Conservation (phyloP, 1,140 invertebrate genomes). For the Drosophila ohnishii region DNA sequence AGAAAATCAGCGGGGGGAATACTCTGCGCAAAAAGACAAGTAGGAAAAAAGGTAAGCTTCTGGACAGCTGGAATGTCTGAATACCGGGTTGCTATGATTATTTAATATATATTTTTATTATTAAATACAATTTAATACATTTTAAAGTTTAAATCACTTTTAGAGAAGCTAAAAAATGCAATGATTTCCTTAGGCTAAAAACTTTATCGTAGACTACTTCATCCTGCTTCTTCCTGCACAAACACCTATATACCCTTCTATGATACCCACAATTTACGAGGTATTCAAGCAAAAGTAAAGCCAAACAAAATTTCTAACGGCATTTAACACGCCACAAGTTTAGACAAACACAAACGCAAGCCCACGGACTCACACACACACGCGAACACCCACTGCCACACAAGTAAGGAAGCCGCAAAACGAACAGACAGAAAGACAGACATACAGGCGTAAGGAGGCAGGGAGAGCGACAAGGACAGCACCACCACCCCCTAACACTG, state of each 20-base stretch:
- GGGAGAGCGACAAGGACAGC: constrained; percentile 4
- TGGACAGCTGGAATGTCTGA: not conserved
- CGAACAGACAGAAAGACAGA: constrained; percentile 9
- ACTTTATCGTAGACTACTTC: no score
- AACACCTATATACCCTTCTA: not conserved
- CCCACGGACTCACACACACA: constrained; percentile 9
- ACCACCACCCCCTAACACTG: constrained; percentile 7
- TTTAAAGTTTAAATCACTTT: not conserved
- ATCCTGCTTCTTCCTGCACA: not conserved
- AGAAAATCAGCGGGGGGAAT: constrained; percentile 47
- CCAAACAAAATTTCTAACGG: constrained; percentile 43
- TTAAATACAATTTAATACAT: accelerated
- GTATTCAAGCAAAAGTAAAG: constrained; percentile 31
- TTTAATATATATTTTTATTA: no score
- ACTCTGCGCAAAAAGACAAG: not conserved
- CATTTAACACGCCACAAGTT: constrained; percentile 56
- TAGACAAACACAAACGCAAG: constrained; percentile 34
- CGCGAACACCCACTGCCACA: constrained; percentile 11
- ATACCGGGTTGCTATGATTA: not conserved
- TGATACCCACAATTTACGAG: not conserved
- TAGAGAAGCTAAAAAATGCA: not conserved
- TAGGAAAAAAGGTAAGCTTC: not conserved
- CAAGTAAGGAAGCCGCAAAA: constrained; percentile 32
- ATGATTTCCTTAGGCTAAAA: no score
- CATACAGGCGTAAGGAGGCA: not conserved